Percentiles rank a stretch among this genome's conserved stretches.
Evolutionary conservation across 2,797 vertebrate species (phyloP).

Genomic region (Echiichthys vipera): DNA sequence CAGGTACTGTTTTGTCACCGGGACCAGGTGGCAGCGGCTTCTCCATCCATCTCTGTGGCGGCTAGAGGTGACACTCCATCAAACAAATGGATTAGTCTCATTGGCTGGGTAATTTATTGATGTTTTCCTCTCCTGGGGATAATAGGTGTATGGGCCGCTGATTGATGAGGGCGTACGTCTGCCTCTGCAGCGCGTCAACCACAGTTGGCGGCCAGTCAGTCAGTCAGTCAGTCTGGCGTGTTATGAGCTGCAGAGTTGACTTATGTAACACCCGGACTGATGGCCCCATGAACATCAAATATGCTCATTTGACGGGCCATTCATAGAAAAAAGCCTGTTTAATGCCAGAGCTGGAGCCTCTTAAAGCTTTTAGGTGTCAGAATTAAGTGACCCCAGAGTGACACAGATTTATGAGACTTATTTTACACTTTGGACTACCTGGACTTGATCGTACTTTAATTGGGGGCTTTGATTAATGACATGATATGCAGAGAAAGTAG

Average conservation of each 20-base stretch:
- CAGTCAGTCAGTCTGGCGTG: constrained; percentile 30
- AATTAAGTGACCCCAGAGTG: constrained; percentile 30
- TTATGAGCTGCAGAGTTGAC: constrained; percentile 42
- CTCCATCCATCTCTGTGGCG: constrained; percentile 69
- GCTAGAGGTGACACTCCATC: constrained; percentile 85
- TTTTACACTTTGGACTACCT: constrained; percentile 13
- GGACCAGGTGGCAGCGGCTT: constrained; percentile 63
- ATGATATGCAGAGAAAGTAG: constrained; percentile 36
- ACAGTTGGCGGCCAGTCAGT: constrained; percentile 30
- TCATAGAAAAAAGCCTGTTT: constrained; percentile 51
- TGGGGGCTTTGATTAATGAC: constrained; percentile 65
- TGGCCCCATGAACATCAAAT: constrained; percentile 33
- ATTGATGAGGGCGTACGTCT: constrained; percentile 75
- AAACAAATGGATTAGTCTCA: constrained; percentile 83
- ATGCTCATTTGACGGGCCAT: constrained; percentile 42
- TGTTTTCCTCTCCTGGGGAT: constrained; percentile 78
- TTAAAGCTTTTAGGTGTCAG: constrained; percentile 42
- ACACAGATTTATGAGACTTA: constrained; percentile 34
- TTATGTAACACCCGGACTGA: constrained; percentile 45
- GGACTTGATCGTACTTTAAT: constrained; percentile 63
- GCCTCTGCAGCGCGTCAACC: constrained; percentile 43
- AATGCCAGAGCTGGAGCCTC: constrained; percentile 35
- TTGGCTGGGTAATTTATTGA: constrained; percentile 85
- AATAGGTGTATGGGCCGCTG: constrained; percentile 78
- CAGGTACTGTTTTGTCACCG: constrained; percentile 55